These are phyloP conservation scores for Calosoma granatense DNA, from an alignment of 1,140 invertebrate genomes.

Conservation along the genomic window DNA sequence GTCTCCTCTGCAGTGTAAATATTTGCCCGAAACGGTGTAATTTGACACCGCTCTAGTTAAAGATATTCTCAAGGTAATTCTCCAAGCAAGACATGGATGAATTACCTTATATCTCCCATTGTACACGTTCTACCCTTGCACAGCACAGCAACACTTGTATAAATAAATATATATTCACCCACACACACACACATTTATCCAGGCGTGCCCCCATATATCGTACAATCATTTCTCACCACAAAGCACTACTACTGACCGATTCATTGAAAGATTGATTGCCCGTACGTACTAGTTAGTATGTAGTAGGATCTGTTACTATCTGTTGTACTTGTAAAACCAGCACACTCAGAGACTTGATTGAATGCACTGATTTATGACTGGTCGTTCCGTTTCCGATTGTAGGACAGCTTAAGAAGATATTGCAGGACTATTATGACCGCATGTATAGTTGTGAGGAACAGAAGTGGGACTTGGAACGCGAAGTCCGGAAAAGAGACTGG, in stretches of 20 bases:
- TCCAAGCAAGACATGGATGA: neutral
- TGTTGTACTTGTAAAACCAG: too few relatives aligned
- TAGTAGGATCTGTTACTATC: neutral
- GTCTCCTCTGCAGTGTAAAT: constrained; percentile 3
- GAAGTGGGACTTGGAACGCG: constrained; percentile 99
- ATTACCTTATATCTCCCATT: neutral
- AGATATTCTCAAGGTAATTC: neutral
- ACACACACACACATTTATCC: too few relatives aligned
- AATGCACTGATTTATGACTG: constrained; percentile 22
- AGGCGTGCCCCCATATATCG: too few relatives aligned
- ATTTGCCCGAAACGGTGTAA: neutral
- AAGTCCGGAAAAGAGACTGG: constrained; percentile 95
- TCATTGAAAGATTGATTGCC: neutral
- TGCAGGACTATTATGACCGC: constrained; percentile 90
- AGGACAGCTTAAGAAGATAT: constrained; percentile 77
- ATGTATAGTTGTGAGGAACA: constrained; percentile 94
- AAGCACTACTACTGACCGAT: neutral
- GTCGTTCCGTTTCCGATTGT: constrained; percentile 41
- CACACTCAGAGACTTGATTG: too few relatives aligned
- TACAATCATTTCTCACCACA: too few relatives aligned
- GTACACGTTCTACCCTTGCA: neutral
- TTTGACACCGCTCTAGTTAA: neutral
- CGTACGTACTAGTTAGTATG: neutral
- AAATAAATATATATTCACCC: neutral
- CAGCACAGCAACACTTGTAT: neutral